These are phyloP conservation scores for Diarsia dahlii DNA, from an alignment of 2,888 invertebrate species.

Conservation along the genomic window DNA sequence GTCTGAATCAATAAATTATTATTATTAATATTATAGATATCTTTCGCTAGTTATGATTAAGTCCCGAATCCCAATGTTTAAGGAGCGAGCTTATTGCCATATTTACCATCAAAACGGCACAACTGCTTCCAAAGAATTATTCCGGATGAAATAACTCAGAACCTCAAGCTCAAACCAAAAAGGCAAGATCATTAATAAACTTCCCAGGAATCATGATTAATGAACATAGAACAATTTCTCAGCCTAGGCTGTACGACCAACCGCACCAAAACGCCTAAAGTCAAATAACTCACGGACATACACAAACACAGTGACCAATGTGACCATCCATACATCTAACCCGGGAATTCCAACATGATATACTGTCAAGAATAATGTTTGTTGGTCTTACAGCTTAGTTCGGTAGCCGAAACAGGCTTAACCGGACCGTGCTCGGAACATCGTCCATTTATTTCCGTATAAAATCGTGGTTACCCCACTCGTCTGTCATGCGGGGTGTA, in stretches of 20 bases:
- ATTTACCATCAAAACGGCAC: background rate
- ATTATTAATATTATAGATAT: no score
- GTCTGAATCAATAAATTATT: no score
- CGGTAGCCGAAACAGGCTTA: conserved; percentile 37
- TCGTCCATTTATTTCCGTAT: conserved; percentile 46
- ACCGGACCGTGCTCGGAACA: conserved; percentile 37
- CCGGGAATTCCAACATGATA: conserved; percentile 42
- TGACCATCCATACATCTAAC: conserved; percentile 39
- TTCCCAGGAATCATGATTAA: background rate
- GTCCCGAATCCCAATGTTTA: no score
- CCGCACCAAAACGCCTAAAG: conserved; percentile 9
- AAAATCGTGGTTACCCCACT: conserved; percentile 51
- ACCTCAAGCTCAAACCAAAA: background rate
- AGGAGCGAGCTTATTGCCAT: background rate
- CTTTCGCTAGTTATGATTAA: background rate
- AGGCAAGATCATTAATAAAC: background rate
- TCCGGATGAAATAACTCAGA: background rate
- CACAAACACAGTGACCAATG: conserved; percentile 21
- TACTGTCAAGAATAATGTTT: conserved; percentile 46
- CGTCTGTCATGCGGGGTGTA: conserved; percentile 45
- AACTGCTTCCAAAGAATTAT: background rate
- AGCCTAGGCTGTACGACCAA: background rate
- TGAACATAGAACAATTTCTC: conserved; percentile 15
- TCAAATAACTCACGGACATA: conserved; percentile 10
- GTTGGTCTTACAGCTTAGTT: conserved; percentile 51